These are phyloP conservation scores for Pyrrhia umbra DNA, from an alignment of 2,888 invertebrate species.

Conservation along the genomic window DNA sequence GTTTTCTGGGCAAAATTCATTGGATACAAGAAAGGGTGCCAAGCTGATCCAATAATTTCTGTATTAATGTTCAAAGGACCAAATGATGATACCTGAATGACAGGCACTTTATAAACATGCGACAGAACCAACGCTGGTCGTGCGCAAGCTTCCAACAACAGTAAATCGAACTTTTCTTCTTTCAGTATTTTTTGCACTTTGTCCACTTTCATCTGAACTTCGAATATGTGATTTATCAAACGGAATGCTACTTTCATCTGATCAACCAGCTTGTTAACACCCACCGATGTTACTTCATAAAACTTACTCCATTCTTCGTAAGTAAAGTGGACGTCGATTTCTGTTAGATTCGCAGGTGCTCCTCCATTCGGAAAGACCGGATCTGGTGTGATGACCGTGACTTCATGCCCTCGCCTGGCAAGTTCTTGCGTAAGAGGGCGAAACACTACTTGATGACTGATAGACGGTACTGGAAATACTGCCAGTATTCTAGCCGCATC, in stretches of 20 bases:
- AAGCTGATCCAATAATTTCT: slow-evolving; percentile 69
- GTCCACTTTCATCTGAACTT: slow-evolving; percentile 16
- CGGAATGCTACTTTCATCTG: background rate
- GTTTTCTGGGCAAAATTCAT: slow-evolving; percentile 15
- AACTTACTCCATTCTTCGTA: slow-evolving; percentile 59
- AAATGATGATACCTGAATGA: slow-evolving; percentile 73
- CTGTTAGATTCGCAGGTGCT: slow-evolving; percentile 73
- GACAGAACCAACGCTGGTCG: slow-evolving; percentile 64
- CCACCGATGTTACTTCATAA: slow-evolving; percentile 30
- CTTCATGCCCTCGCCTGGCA: slow-evolving; percentile 78
- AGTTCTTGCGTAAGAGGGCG: slow-evolving; percentile 76
- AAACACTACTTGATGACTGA: slow-evolving; percentile 82
- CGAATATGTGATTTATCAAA: background rate
- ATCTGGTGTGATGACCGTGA: slow-evolving; percentile 77
- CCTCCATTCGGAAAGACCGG: slow-evolving; percentile 68
- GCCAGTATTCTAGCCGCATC: slow-evolving; percentile 75
- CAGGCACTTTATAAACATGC: slow-evolving; percentile 70
- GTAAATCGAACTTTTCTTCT: slow-evolving; percentile 62
- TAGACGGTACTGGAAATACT: slow-evolving; percentile 73
- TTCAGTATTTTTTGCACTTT: slow-evolving; percentile 25
- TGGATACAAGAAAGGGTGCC: slow-evolving; percentile 68
- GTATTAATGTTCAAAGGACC: too few relatives aligned
- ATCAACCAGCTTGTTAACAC: too few relatives aligned
- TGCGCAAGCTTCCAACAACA: slow-evolving; percentile 68
- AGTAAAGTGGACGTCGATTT: slow-evolving; percentile 75